These are phyloP conservation scores for Hippocampus barbouri DNA, from an alignment of 2,113 vertebrate species.

Conservation along the genomic window DNA sequence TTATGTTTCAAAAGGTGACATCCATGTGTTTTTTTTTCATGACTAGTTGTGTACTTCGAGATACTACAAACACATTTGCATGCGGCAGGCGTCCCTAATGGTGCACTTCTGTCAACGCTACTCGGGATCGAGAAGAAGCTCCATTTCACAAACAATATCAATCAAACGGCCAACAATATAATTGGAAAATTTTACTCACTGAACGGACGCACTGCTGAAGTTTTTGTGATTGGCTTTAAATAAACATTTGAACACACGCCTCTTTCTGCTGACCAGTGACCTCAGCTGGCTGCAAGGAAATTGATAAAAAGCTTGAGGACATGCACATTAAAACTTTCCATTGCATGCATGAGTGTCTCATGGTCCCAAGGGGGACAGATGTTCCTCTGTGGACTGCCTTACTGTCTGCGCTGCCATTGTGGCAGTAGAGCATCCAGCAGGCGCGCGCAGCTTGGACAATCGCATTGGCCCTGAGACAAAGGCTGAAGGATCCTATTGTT, in stretches of 20 bases:
- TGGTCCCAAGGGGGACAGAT: constrained; percentile 78
- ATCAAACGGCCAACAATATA: not conserved
- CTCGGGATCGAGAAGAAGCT: not conserved
- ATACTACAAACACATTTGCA: not conserved
- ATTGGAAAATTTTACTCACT: not conserved
- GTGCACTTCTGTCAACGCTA: not conserved
- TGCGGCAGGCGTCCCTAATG: not conserved
- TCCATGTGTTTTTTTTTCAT: no score
- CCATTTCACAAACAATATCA: not conserved
- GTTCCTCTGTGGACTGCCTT: constrained; percentile 71
- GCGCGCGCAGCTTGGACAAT: constrained; percentile 78
- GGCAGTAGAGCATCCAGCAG: constrained; percentile 77
- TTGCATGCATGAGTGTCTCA: constrained; percentile 36
- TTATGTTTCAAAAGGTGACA: no score
- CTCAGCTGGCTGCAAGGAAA: constrained; percentile 22
- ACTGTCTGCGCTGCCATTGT: constrained; percentile 80
- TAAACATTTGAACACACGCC: not conserved
- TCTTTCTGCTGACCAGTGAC: constrained; percentile 17
- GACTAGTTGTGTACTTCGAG: not conserved
- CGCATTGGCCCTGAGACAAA: constrained; percentile 84
- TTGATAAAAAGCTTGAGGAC: constrained; percentile 45
- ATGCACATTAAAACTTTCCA: constrained; percentile 42
- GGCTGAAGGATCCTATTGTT: constrained; percentile 89
- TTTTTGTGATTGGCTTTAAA: not conserved
- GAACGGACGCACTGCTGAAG: not conserved